These are phyloP conservation scores for Cichladusa arquata DNA, from an alignment of 2,113 vertebrate genomes.

Conservation along the genomic window DNA sequence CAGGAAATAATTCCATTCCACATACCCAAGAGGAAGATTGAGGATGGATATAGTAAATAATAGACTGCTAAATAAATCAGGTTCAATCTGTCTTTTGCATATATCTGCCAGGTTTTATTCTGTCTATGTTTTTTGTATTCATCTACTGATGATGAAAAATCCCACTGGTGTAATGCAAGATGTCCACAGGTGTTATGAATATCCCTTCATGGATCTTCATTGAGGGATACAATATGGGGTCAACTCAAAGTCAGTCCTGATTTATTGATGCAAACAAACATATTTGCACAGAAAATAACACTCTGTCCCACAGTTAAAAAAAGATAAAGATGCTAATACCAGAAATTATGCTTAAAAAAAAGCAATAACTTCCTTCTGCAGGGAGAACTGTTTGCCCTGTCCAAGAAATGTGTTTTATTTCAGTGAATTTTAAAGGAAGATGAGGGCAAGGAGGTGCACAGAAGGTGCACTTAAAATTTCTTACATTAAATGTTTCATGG, in stretches of 20 bases:
- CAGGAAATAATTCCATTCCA: conserved; percentile 45
- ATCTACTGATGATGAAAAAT: conserved; percentile 64
- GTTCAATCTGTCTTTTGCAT: conserved; percentile 60
- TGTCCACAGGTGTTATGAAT: conserved; percentile 72
- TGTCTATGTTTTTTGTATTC: conserved; percentile 61
- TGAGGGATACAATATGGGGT: conserved; percentile 63
- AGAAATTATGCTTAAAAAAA: conserved; percentile 60
- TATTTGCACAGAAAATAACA: conserved; percentile 66
- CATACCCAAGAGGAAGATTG: conserved; percentile 14
- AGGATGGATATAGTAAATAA: conserved; percentile 30
- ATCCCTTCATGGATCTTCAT: conserved; percentile 50
- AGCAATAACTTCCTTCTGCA: conserved; percentile 19
- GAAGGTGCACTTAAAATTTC: neutral
- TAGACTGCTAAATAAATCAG: conserved; percentile 60
- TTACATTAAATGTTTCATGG: neutral
- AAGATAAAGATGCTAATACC: conserved; percentile 65
- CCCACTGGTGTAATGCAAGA: conserved; percentile 64
- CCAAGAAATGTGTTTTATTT: conserved; percentile 12
- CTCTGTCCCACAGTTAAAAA: conserved; percentile 36
- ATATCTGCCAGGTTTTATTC: conserved; percentile 63
- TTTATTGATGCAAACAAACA: conserved; percentile 68
- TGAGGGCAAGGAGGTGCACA: neutral
- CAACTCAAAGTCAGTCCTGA: conserved; percentile 74
- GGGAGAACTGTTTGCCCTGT: conserved; percentile 2
- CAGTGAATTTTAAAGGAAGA: neutral